Conservation (phyloP, 2,797 vertebrate species). For the Pseudocheirus occidentalis region DNA sequence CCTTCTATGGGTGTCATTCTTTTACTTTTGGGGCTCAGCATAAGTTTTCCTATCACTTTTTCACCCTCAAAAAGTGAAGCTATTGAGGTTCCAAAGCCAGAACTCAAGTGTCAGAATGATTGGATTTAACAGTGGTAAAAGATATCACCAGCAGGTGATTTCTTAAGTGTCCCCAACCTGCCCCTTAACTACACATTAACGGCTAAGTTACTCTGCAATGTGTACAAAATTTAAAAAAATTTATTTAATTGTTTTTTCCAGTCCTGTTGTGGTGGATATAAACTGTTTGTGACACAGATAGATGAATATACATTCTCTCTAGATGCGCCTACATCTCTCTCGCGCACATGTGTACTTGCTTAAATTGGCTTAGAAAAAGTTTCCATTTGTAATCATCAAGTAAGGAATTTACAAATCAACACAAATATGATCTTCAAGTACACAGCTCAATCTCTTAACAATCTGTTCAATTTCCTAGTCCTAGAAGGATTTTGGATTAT, state of each 20-base stretch:
- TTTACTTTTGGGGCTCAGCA: background rate
- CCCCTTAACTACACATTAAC: background rate
- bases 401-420: background rate
- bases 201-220: background rate
- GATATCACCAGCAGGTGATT: background rate
- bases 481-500: background rate
- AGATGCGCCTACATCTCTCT: background rate
- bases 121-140: background rate
- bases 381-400: fast-evolving
- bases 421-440: background rate
- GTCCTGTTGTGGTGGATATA: background rate
- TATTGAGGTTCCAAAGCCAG: background rate
- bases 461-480: background rate
- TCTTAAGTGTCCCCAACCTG: background rate
- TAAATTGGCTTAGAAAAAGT: background rate
- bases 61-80: background rate
- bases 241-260: background rate
- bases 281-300: background rate
- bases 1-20: background rate
- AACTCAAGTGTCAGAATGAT: constrained; percentile 2
- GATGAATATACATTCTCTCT: background rate
- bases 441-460: background rate
- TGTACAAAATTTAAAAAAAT: background rate
- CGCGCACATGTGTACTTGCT: background rate
- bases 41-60: background rate